Percentiles rank a stretch among this genome's conserved stretches.
These are phyloP conservation scores for Poeciliopsis infans DNA, from an alignment of 2,797 vertebrate species.

Conservation along the genomic window DNA sequence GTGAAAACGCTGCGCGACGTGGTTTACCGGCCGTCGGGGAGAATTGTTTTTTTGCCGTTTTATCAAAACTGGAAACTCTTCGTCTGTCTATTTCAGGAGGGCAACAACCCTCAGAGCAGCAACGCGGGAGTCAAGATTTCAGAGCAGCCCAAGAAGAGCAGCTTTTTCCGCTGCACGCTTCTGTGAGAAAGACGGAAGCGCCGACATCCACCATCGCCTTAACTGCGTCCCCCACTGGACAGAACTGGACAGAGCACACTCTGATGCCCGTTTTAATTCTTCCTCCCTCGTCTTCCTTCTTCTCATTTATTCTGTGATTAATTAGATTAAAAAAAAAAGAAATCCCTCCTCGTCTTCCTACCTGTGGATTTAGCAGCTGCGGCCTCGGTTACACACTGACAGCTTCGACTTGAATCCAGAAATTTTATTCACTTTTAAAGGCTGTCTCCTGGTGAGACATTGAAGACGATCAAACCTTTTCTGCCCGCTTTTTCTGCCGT, in stretches of 20 bases:
- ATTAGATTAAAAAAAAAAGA: constrained; percentile 16
- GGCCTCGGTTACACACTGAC: constrained; percentile 43
- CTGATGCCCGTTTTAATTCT: constrained; percentile 44
- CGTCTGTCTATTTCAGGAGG: constrained; percentile 85
- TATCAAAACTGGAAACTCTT: background rate
- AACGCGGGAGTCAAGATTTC: constrained; percentile 92
- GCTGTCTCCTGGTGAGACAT: constrained; percentile 23
- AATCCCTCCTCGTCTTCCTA: constrained; percentile 27
- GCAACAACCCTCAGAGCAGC: constrained; percentile 94
- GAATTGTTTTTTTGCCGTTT: background rate
- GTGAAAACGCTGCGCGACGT: background rate
- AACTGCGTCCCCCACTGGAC: constrained; percentile 75
- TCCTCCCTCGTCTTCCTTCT: constrained; percentile 42
- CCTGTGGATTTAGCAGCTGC: constrained; percentile 49
- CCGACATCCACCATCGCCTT: constrained; percentile 81
- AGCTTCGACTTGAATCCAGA: constrained; percentile 18
- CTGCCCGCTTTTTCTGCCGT: background rate
- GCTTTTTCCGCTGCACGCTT: constrained; percentile 95
- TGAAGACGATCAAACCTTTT: constrained; percentile 27
- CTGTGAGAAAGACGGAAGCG: constrained; percentile 82
- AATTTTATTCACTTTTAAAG: constrained; percentile 45
- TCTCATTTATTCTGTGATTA: constrained; percentile 30
- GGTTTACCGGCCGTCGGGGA: background rate
- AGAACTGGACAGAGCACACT: constrained; percentile 86
- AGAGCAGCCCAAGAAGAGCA: constrained; percentile 96